Evolutionary conservation across 2,113 vertebrate species (phyloP), one percentile per base, ranked within the genome.

Genomic region (Prunella himalayana): DNA sequence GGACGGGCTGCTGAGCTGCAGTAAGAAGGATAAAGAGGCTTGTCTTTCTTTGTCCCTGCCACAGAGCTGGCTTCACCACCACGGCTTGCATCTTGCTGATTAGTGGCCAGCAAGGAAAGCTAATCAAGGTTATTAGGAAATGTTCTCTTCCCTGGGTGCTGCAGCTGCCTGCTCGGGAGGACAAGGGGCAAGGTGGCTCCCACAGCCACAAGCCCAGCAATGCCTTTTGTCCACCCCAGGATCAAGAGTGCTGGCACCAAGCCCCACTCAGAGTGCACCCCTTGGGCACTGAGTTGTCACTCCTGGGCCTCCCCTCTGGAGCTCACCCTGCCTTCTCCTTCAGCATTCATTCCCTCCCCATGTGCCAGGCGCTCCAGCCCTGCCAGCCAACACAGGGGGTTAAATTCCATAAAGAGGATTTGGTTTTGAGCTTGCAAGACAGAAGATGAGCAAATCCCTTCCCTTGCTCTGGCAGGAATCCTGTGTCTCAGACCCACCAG

Each of bases 381-480:
- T 72, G 68, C 85, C 92, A 86, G 80, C 76, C 93, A 83, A 8
- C 90, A 30, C 88, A 44, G 63, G 44, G 76, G 82, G 95, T 90
- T 96, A 94, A 96, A 93, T 42, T 92, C 90, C 90, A 73, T 7
- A 96, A 94, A 93, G 95, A 96, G 94, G 96, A 97, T 97, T 97
- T 96, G 72, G 85, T 19, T 95, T 63, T 37, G 69, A 95, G 92
- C 89, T 94, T 60, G 73, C 91, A 95, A 96, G 95, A 95, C 89
- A 92, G 61, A 84, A 83, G 93, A 96, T 88, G 93, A 95, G 90
- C 90, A 96, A 97, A 97, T 95, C 96, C 93, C 88, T 93, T 91
- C 79, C 61, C 80, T 15, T 63, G 80, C 95, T 95, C 86, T 90
- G 94, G 93, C 88, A 97, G 95, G 90, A 93, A 95, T 96, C 92